A percentile compares a stretch with the other conserved stretches of the same genome.
phyloP scores from a whole-genome alignment of 2,797 vertebrate genomes.

The Cetoscarus ocellatus region DNA sequence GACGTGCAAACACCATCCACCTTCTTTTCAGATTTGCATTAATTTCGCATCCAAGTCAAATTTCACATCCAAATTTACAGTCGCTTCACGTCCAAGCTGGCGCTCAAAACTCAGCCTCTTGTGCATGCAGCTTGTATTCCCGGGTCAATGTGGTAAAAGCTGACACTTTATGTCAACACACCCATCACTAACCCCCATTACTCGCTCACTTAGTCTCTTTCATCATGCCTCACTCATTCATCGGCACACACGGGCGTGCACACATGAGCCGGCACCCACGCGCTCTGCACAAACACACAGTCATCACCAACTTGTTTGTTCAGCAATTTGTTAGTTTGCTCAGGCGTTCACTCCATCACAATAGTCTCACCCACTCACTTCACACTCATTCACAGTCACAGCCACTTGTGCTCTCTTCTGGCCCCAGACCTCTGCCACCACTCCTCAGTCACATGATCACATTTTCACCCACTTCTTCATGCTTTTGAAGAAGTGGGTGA shows the following conservation, averaged over 20 bases:
- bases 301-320: conserved; percentile 59
- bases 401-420: conserved; percentile 57
- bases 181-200: conserved; percentile 86
- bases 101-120: conserved; percentile 81
- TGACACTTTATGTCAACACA: conserved; percentile 85
- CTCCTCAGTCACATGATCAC: conserved; percentile 38
- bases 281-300: conserved; percentile 35
- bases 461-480: conserved; percentile 30
- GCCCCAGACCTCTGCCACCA: conserved; percentile 42
- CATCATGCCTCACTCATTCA: conserved; percentile 67
- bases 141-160: conserved; percentile 84
- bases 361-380: conserved; percentile 55
- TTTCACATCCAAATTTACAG: conserved; percentile 77
- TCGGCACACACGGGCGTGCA: conserved; percentile 8
- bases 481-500: conserved; percentile 15
- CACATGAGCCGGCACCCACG: conserved; percentile 12
- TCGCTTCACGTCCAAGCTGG: conserved; percentile 77
- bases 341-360: conserved; percentile 53
- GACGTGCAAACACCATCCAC: conserved; percentile 69
- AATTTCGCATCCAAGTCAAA: conserved; percentile 73
- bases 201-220: conserved; percentile 78
- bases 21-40: conserved; percentile 75
- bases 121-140: conserved; percentile 73
- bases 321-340: conserved; percentile 62
- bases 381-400: conserved; percentile 39